Conservation (phyloP, 2,113 vertebrate species). For the Nesoenas mayeri region DNA sequence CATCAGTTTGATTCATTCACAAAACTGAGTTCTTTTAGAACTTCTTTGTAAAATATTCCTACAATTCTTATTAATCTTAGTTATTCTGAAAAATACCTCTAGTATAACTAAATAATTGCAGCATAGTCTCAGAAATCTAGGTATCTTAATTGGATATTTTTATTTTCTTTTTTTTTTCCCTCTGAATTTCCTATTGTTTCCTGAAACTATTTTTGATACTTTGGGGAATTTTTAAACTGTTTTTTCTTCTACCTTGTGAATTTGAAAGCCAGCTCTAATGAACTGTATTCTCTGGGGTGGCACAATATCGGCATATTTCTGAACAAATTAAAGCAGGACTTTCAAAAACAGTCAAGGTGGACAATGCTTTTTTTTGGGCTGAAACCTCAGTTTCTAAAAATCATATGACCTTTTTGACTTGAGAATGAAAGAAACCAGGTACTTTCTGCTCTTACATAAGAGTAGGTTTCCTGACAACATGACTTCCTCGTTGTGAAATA, state of each 20-base stretch:
- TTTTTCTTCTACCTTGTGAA: background rate
- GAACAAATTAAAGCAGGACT: background rate
- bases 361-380: background rate
- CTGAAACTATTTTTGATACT: background rate
- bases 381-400: background rate
- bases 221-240: rapidly evolving
- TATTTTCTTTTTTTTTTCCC: background rate
- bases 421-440: background rate
- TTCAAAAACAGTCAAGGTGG: background rate
- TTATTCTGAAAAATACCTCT: background rate
- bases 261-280: background rate
- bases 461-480: background rate
- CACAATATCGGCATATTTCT: background rate
- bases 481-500: conserved; percentile 39
- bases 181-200: background rate
- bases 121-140: background rate
- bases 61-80: background rate
- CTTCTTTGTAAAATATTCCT: background rate
- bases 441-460: background rate
- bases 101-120: background rate
- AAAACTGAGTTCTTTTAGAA: background rate
- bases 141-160: background rate
- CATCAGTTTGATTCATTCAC: background rate
- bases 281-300: background rate
- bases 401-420: conserved; percentile 33